These are phyloP conservation scores for Chitala chitala DNA, from an alignment of 2,113 vertebrate genomes.

Conservation along the genomic window DNA sequence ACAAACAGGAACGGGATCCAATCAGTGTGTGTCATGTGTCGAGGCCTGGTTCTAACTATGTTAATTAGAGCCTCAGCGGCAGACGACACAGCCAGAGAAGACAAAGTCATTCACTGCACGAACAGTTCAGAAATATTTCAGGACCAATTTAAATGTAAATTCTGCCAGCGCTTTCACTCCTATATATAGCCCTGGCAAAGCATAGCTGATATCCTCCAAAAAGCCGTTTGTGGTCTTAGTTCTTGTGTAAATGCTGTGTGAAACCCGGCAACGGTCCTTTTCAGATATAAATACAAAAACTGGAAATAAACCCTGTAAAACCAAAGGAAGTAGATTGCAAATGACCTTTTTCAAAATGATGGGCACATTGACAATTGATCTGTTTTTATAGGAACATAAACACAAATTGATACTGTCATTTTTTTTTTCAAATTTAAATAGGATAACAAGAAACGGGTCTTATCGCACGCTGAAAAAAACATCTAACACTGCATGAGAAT, in stretches of 20 bases:
- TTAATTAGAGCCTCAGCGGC: slow-evolving; percentile 17
- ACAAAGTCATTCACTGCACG: slow-evolving; percentile 22
- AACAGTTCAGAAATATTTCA: slow-evolving; percentile 17
- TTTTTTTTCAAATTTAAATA: no score
- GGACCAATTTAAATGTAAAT: slow-evolving; percentile 27
- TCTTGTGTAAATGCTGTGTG: neutral
- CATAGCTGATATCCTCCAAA: slow-evolving; percentile 18
- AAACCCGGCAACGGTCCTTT: neutral
- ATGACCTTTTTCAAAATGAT: neutral
- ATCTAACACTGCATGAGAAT: no score
- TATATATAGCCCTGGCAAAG: slow-evolving; percentile 5
- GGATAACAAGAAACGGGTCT: no score
- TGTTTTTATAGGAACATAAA: no score
- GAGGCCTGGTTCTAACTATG: neutral
- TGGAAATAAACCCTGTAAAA: no score
- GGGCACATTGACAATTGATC: no score
- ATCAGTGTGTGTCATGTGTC: neutral
- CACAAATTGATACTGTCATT: no score
- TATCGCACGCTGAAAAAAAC: no score
- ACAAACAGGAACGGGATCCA: neutral
- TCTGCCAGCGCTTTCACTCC: slow-evolving; percentile 2
- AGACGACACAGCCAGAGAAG: neutral
- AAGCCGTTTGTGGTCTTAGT: neutral
- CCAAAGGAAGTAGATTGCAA: neutral
- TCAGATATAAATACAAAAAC: neutral